phyloP scores from a whole-genome alignment of 2,797 vertebrate genomes.

The Spinus pinus region DNA sequence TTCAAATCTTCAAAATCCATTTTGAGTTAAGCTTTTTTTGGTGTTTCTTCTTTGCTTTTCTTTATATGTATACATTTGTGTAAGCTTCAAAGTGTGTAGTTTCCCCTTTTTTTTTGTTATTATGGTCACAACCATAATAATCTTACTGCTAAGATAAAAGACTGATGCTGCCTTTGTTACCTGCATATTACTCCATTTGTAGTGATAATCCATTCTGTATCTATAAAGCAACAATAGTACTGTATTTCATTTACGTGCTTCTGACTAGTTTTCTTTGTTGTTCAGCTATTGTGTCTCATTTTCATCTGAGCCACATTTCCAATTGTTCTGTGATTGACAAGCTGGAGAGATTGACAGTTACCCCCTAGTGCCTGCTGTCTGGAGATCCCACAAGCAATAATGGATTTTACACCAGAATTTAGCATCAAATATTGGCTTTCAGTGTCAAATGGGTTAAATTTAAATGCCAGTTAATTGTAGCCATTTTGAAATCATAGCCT shows the following conservation, averaged over 20 bases:
- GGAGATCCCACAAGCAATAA: slow-evolving; percentile 71
- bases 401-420: slow-evolving; percentile 70
- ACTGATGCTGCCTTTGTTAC: background rate
- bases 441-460: slow-evolving; percentile 69
- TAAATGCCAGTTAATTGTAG: slow-evolving; percentile 61
- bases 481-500: slow-evolving; percentile 47
- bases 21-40: background rate
- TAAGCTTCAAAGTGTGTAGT: background rate
- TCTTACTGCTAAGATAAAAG: background rate
- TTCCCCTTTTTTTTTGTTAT: background rate
- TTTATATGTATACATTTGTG: background rate
- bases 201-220: slow-evolving; percentile 16
- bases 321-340: slow-evolving; percentile 64
- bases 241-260: slow-evolving; percentile 27
- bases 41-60: background rate
- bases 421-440: slow-evolving; percentile 72
- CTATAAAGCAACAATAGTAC: slow-evolving; percentile 13
- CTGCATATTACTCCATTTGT: background rate
- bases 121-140: background rate
- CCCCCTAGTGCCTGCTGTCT: slow-evolving; percentile 68
- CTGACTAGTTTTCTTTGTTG: slow-evolving; percentile 67
- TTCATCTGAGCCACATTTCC: slow-evolving; percentile 66
- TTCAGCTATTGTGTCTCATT: slow-evolving; percentile 64
- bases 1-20: background rate
- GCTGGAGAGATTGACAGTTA: slow-evolving; percentile 70